Conservation (phyloP, 92 coral and sea anemone species). For the Actinernus sp. region DNA sequence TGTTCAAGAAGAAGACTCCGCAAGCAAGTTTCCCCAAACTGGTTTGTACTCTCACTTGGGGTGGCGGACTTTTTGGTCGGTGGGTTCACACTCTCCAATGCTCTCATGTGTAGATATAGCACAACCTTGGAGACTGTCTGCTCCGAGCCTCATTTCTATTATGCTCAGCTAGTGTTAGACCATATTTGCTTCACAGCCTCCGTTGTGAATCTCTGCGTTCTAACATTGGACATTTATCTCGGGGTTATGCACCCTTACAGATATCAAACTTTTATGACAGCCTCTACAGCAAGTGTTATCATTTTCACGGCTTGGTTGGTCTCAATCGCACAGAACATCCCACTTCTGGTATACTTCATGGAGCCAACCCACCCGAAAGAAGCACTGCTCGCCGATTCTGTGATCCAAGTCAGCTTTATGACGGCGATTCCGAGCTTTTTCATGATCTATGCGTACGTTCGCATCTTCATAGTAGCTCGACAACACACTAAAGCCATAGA, state of each 20-base stretch:
- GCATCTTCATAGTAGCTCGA: slow-evolving; percentile 6
- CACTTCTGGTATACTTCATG: slow-evolving; percentile 2
- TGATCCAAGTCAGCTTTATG: slow-evolving; percentile 9
- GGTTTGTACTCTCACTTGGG: slow-evolving; percentile 48
- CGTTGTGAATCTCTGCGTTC: slow-evolving; percentile 17
- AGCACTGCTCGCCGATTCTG: neutral
- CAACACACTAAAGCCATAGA: slow-evolving; percentile 5
- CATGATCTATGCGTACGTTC: slow-evolving; percentile 25
- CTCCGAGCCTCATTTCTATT: neutral
- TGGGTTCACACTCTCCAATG: slow-evolving; percentile 12
- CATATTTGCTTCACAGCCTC: slow-evolving; percentile 14
- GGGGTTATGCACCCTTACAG: slow-evolving; percentile 20
- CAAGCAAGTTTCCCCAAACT: slow-evolving; percentile 38
- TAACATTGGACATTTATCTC: slow-evolving; percentile 30
- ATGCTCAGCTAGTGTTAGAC: neutral
- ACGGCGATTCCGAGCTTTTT: slow-evolving; percentile 16
- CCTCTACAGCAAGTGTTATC: neutral
- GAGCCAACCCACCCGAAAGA: neutral
- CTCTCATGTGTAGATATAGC: slow-evolving; percentile 8
- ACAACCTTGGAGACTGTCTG: neutral
- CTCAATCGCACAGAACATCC: slow-evolving; percentile 19
- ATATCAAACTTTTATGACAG: slow-evolving; percentile 12
- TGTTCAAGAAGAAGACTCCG: slow-evolving; percentile 35
- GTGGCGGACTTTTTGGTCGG: slow-evolving; percentile 56
- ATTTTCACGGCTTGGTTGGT: slow-evolving; percentile 15